These are phyloP conservation scores for Ypsolopha scabrella DNA, from an alignment of 2,888 invertebrate genomes.

Conservation along the genomic window DNA sequence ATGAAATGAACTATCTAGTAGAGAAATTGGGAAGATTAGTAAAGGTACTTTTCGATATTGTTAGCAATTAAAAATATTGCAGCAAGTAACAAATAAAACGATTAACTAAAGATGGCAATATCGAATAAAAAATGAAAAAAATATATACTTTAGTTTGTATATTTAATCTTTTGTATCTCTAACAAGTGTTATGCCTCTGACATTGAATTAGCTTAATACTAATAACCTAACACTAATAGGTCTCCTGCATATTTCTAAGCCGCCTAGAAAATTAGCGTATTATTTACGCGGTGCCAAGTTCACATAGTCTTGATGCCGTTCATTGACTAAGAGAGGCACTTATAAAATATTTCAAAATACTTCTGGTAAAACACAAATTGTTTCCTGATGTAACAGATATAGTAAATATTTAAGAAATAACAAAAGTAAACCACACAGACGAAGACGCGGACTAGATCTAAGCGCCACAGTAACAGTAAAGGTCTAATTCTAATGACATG, in stretches of 20 bases:
- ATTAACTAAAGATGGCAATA: no score
- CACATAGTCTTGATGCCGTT: background rate
- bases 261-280: background rate
- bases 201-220: background rate
- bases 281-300: background rate
- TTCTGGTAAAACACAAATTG: no score
- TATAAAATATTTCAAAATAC: no score
- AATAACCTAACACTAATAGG: background rate
- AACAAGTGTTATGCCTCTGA: background rate
- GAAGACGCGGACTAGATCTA: no score
- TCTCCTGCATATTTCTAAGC: background rate
- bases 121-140: no score
- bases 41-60: background rate
- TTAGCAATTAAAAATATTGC: background rate
- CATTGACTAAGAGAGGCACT: background rate
- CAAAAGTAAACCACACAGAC: no score
- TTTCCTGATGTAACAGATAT: no score
- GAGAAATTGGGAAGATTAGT: no score
- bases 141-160: no score
- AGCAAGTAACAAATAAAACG: background rate
- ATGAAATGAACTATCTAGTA: no score
- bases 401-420: no score
- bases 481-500: constrained; percentile 1
- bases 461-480: background rate
- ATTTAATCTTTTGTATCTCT: no score